Evolutionary conservation across 30 jellyfish, hydroid and myxozoan species (phyloP).

Genomic region (Nemopilema nomurai): DNA sequence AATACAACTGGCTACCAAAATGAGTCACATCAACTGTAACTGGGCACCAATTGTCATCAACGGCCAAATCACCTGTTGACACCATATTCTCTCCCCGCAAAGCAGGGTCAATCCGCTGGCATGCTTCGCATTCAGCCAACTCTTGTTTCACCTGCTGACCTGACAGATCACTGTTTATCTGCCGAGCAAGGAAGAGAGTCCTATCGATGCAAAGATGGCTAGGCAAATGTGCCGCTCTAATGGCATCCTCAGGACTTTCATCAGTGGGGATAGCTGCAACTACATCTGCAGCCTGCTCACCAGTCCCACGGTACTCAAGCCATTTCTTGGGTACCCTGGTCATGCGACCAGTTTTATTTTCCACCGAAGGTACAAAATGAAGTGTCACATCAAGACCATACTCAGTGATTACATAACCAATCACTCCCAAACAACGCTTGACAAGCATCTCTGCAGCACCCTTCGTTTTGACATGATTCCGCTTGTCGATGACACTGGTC

Average conservation of each 20-base stretch:
- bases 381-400: no score
- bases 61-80: neutral
- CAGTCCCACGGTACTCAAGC: constrained; percentile 8
- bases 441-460: neutral
- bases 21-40: constrained; percentile 26
- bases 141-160: constrained; percentile 8
- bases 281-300: constrained; percentile 3
- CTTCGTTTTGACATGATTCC: no score
- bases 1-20: neutral
- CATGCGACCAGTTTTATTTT: constrained; percentile 16
- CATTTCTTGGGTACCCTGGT: constrained; percentile 24
- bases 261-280: neutral
- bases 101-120: constrained; percentile 1
- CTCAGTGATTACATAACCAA: no score
- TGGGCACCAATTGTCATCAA: neutral
- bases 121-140: neutral
- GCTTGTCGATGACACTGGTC: neutral
- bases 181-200: neutral
- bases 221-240: neutral
- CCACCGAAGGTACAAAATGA: constrained; percentile 39
- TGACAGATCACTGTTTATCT: no score
- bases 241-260: constrained; percentile 16
- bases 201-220: constrained; percentile 2
- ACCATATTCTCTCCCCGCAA: constrained; percentile 5
- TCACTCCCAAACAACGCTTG: neutral